Evolutionary conservation across 1,140 invertebrate genomes (phyloP), one percentile per base, ranked within the genome.

Genomic region (Periplaneta americana): DNA sequence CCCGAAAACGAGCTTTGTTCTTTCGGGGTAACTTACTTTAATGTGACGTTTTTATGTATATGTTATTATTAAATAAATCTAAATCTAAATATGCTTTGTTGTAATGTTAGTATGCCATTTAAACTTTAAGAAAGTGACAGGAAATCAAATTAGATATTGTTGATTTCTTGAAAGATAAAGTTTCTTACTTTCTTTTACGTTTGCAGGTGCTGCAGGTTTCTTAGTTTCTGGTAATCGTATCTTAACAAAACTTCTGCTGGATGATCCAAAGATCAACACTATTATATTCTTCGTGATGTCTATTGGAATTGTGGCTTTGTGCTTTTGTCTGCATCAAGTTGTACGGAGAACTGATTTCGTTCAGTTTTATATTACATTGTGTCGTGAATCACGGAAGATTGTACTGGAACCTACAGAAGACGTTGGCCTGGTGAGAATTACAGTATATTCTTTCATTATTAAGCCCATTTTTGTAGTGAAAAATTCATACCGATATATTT

Each of bases 271-370:
- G 77, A 87, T 93, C 35, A 97, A 96, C 85, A 98, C 96, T 1
- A 92, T 96, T 34, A 92, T 96, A 85, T 98, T 97, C 88, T 97
- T 98, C 86, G 88, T 91, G 22, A 89, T 96, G 22, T 96, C 95
- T 28, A 94, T 95, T 78, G 85, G 92, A 1, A 92, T 95, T 22
- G 92, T 97, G 15, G 88, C 93, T 13, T 88, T 92, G 17, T 97
- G 96, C 83, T 95, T 94, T 83, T 88, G 93, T 83, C 87, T 96
- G 36, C 95, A 97, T 85, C 91, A 95, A 86, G 86, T 94, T 13
- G 92, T 96, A 79, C 92, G 94, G 84, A 91, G 92, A 80, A 95
- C 94, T 37, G 93, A 95, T 11, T 96, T 97, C 85, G 94, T 97
- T 75, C 92, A 95, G 83, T 96, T 95, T 86, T 96, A 97, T 84